These are phyloP conservation scores for Hypothenemus hampei DNA, from an alignment of 1,140 invertebrate species.

Conservation along the genomic window DNA sequence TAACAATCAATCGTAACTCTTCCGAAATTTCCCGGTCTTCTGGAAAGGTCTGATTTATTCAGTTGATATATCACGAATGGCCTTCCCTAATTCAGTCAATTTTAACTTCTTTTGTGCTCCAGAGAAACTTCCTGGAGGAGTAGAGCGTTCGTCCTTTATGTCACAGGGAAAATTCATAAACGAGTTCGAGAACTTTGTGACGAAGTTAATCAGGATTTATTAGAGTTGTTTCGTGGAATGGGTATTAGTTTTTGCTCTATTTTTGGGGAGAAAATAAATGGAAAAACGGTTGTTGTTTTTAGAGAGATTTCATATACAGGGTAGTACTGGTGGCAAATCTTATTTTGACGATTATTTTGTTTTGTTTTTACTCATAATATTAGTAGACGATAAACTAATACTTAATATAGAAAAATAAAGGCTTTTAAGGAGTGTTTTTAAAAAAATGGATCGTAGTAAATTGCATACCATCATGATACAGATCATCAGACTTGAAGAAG, in stretches of 20 bases:
- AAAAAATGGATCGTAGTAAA: no score
- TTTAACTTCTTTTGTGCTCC: slow-evolving; percentile 3
- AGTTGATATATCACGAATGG: slow-evolving; percentile 6
- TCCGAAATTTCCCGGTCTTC: not conserved
- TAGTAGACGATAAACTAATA: no score
- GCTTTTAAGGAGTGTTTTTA: no score
- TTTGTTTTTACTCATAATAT: no score
- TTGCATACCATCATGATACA: no score
- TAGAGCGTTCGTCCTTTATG: not conserved
- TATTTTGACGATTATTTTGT: no score
- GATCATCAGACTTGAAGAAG: no score
- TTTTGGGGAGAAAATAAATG: not conserved
- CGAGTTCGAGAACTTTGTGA: not conserved
- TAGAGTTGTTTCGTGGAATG: not conserved
- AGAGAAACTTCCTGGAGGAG: not conserved
- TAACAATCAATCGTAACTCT: slow-evolving; percentile 5
- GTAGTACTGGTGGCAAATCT: no score
- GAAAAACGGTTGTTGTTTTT: not conserved
- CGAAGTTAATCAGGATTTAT: not conserved
- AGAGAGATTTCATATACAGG: no score
- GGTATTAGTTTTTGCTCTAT: not conserved
- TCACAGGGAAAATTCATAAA: not conserved
- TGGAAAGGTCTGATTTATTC: slow-evolving; percentile 6
- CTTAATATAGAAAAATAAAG: no score
- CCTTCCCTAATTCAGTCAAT: slow-evolving; percentile 5